Base-by-base conservation (phyloP, 2,888 invertebrate genomes). In the Leucoma salicis region DNA sequence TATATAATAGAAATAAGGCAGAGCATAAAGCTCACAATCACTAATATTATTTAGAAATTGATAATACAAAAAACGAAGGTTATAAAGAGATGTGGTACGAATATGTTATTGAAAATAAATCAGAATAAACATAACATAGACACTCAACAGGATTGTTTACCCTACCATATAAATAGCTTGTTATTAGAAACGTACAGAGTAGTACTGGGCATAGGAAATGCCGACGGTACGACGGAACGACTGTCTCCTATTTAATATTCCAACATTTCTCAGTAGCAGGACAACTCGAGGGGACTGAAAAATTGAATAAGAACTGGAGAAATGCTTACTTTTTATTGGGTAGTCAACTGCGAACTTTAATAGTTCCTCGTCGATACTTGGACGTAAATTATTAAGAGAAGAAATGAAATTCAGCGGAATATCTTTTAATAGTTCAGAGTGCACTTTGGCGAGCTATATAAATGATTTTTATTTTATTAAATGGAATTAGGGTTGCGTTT, bases 161-260 rank as follows among this genome's bases (percentile, higher is more conserved):
- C 36, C 39, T 39, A 14, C 37, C 45, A 48, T 35, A 48, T 47
- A 59, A 51, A 60, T 45, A 55, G 40, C 29, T 39, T 39, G 45
- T 51, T 48, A 55, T 59, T 49, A 41, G 34, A 46, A 50, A 38
- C 42, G 38, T 34, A 47, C 41, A 39, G 25, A 31, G 40, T 41
- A 51, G 46, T 48, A 46, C 42, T 21, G 38, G 32, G 39, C 35
- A 43, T 36, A 40, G 29, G 31, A 40, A 18, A 49, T 49, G 35
- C 42, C 53, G 51, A 53, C 53, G 52, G 43, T 49, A 53, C 50
- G 55, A 51, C 54, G 50, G 46, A 51, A 42, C 35, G 43, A 52
- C 47, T 40, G 44, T 49, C 50, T 40, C 39, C 60, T 53, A 53
- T 62, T 68, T 68, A 68, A 70, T 66, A 65, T 63, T 70, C 62